Percentiles rank a stretch among this genome's conserved stretches.
phyloP scores from a whole-genome alignment of 2,797 vertebrate genomes.

The Acipenser ruthenus region DNA sequence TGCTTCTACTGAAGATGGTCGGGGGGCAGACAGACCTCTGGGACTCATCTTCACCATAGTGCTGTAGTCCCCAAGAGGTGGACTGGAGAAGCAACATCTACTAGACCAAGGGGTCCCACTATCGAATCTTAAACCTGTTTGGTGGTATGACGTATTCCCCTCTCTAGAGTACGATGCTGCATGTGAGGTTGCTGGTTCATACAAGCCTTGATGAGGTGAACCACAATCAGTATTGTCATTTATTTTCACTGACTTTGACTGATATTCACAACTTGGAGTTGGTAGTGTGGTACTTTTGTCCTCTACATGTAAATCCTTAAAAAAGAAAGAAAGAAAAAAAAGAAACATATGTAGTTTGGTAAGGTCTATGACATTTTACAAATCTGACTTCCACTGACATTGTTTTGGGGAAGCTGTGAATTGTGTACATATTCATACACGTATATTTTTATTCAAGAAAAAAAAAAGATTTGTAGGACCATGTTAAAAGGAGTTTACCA shows the following conservation, averaged over 20 bases:
- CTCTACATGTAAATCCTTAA: slow-evolving; percentile 22
- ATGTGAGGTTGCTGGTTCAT: slow-evolving; percentile 28
- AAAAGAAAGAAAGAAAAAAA: slow-evolving; percentile 1
- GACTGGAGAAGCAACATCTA: slow-evolving; percentile 31
- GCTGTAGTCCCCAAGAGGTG: slow-evolving; percentile 34
- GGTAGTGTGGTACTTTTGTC: slow-evolving; percentile 3
- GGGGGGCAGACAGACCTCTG: slow-evolving; percentile 37
- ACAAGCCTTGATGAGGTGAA: slow-evolving; percentile 18
- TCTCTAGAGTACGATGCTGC: slow-evolving; percentile 29
- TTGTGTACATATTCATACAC: background rate
- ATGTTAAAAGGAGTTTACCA: too few relatives aligned
- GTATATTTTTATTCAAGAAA: background rate
- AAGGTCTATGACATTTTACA: too few relatives aligned
- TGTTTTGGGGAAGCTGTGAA: background rate
- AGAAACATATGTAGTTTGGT: too few relatives aligned
- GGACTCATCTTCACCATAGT: slow-evolving; percentile 34
- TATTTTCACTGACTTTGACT: slow-evolving; percentile 13
- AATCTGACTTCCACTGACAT: too few relatives aligned
- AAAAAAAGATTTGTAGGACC: too few relatives aligned
- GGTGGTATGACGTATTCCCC: slow-evolving; percentile 15
- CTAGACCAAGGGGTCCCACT: slow-evolving; percentile 22
- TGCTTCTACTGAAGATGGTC: slow-evolving; percentile 21
- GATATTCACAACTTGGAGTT: slow-evolving; percentile 14
- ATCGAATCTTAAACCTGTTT: slow-evolving; percentile 10
- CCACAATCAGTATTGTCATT: slow-evolving; percentile 14